Base-by-base conservation (phyloP, 2,888 invertebrate species). In the Pocota personata region DNA sequence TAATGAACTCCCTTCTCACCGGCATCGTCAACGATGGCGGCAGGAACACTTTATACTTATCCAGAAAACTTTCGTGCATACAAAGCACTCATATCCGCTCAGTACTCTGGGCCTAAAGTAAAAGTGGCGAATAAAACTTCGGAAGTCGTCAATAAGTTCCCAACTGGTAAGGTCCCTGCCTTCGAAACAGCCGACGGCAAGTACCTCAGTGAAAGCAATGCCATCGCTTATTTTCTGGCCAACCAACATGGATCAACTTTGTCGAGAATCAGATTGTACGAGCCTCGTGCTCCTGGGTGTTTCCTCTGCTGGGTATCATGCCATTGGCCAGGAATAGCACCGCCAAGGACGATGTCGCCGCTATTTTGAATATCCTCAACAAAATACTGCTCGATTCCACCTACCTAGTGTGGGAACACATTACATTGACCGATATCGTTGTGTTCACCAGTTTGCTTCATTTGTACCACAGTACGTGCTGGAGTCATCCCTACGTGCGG, bases 11-110 rank as follows among this genome's bases (percentile, higher is more conserved):
- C n/a, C n/a, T n/a, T n/a, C 90, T 92, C 92, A 93, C 93, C 93
- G 93, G 93, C 93, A 93, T 91, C 88, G 90, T 91, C 93, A 93
- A 94, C 94, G 93, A 95, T 95, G 95, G 95, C 95, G 94, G 94
- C 95, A 93, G 95, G 95, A 97, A 98, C n/a, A n/a, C n/a, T n/a
- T n/a, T n/a, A n/a, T n/a, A n/a, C n/a, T n/a, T n/a, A n/a, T n/a
- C n/a, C n/a, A 90, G 97, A 98, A 93, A 99, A 98, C 95, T 99
- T 98, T 95, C 97, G 99, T 93, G 98, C 99, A 90, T 97, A 96
- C 93, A 99, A 99, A 94, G 97, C 96, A 92, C 95, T 99, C 92
- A 98, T 99, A 93, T 99, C 99, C 91, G 99, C 99, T 92, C 96
- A 98, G 94, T 99, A 97, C 94, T 97, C 98, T 89, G n/a, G n/a